A percentile compares a stretch with the other conserved stretches of the same genome.
Conservation (phyloP, 2,113 vertebrate species). For the Nerophis ophidion region DNA sequence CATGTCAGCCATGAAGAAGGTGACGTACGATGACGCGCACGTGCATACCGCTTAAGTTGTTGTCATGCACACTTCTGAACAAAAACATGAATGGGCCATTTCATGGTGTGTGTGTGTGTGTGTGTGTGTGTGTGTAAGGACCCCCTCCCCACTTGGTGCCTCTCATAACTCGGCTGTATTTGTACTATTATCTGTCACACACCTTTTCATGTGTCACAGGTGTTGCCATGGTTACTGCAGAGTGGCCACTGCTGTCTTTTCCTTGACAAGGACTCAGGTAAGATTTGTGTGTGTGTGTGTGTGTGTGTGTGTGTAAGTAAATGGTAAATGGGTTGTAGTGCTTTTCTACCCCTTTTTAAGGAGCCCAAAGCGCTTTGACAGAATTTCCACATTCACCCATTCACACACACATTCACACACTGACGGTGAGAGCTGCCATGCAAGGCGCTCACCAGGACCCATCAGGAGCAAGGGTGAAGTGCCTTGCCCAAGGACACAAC, state of each 20-base stretch:
- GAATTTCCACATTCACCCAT: too few species aligned
- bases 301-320: background rate
- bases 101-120: background rate
- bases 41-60: background rate
- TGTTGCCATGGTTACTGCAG: conserved; percentile 75
- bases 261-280: conserved; percentile 74
- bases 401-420: too few species aligned
- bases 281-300: conserved; percentile 39
- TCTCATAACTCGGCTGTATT: conserved; percentile 61
- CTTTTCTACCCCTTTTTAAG: too few species aligned
- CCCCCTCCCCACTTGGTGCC: conserved; percentile 32
- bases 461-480: too few species aligned
- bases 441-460: too few species aligned
- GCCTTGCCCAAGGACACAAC: too few species aligned
- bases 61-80: background rate
- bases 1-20: conserved; percentile 9
- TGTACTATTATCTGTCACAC: conserved; percentile 64
- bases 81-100: background rate
- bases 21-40: background rate
- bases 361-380: too few species aligned
- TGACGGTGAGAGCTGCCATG: too few species aligned
- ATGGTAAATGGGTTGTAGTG: too few species aligned
- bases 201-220: conserved; percentile 72
- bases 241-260: conserved; percentile 70
- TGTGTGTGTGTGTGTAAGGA: background rate